Conservation (phyloP, 2,888 invertebrate genomes). For the Oscheius sp. region DNA sequence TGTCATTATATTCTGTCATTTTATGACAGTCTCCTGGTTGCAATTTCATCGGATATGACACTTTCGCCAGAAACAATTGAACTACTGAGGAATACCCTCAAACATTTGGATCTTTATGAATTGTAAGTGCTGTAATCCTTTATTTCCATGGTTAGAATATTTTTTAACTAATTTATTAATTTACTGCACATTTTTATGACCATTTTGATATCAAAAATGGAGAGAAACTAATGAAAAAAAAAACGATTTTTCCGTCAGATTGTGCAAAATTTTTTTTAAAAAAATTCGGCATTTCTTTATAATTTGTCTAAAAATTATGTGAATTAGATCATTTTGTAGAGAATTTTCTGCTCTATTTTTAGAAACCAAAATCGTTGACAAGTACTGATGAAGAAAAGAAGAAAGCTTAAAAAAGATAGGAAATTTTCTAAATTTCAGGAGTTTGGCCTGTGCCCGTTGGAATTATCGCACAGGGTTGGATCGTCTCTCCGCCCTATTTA, state of each 20-base stretch:
- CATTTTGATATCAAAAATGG: too few relatives aligned
- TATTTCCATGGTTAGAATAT: too few relatives aligned
- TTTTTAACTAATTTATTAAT: background rate
- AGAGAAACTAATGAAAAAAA: too few relatives aligned
- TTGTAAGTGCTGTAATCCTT: background rate
- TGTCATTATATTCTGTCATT: conserved; percentile 11
- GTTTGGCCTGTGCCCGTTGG: background rate
- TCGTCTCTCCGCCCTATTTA: conserved; percentile 22
- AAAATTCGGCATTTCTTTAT: too few relatives aligned
- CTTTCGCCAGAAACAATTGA: conserved; percentile 10
- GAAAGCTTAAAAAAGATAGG: background rate
- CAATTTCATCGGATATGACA: conserved; percentile 13
- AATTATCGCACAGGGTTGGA: conserved; percentile 10
- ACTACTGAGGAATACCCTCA: conserved; percentile 10
- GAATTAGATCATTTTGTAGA: too few relatives aligned
- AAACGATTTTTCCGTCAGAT: too few relatives aligned
- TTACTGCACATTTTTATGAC: background rate
- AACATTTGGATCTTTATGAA: conserved; percentile 18
- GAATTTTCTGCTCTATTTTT: too few relatives aligned
- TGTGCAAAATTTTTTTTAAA: too few relatives aligned
- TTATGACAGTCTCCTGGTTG: conserved; percentile 24
- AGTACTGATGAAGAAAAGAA: background rate
- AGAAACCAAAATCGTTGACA: background rate
- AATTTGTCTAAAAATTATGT: too few relatives aligned
- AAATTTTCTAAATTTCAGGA: background rate